A percentile compares a stretch with the other conserved stretches of the same genome.
Evolutionary conservation across 2,113 vertebrate species (phyloP).

Genomic region (Ptilonorhynchus violaceus): DNA sequence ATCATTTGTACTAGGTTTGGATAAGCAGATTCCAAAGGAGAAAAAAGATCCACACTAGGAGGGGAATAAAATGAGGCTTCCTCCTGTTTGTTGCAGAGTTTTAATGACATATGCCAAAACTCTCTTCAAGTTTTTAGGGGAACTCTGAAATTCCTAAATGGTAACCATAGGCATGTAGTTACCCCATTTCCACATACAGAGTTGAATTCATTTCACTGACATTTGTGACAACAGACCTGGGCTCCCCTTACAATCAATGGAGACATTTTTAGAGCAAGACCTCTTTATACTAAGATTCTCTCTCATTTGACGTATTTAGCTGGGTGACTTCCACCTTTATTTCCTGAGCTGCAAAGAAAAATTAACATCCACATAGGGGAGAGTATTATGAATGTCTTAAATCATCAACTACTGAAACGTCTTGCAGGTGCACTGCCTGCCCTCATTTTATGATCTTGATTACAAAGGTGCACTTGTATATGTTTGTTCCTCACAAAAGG

Average conservation of each 20-base stretch:
- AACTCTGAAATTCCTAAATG: neutral
- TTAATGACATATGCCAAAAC: neutral
- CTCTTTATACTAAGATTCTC: neutral
- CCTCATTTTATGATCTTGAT: neutral
- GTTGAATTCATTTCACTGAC: neutral
- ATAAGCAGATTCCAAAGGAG: neutral
- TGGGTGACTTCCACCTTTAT: neutral
- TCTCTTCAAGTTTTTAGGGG: neutral
- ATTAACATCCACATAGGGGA: neutral
- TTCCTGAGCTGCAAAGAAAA: neutral
- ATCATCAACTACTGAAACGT: neutral
- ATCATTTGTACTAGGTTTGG: neutral
- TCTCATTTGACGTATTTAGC: neutral
- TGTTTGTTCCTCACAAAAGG: neutral
- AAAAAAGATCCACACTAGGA: neutral
- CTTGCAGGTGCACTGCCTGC: neutral
- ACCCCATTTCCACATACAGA: rapidly evolving
- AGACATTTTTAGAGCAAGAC: neutral
- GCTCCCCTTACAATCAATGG: neutral
- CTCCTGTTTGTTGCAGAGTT: neutral
- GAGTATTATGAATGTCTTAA: neutral
- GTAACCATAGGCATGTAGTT: neutral
- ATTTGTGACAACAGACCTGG: neutral
- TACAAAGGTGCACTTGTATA: neutral
- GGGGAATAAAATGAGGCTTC: neutral